Evolutionary conservation across 2,113 vertebrate species (phyloP).

Genomic region (Grammomys surdaster): DNA sequence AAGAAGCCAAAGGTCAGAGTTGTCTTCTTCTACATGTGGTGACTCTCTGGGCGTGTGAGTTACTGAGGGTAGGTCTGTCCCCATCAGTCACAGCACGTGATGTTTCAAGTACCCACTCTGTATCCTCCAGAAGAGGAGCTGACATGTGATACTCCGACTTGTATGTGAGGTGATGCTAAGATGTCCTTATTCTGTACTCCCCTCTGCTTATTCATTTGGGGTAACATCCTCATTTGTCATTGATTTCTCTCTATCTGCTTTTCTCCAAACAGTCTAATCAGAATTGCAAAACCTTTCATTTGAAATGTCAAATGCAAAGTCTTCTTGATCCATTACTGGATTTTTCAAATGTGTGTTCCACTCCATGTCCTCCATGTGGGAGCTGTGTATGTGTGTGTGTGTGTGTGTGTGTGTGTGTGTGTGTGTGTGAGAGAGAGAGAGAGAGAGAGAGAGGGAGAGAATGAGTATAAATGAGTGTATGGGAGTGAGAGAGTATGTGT

Average conservation of each 20-base stretch:
- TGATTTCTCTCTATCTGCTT: neutral
- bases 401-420: neutral
- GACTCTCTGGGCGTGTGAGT: neutral
- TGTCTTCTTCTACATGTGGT: neutral
- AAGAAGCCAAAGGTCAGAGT: neutral
- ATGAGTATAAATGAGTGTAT: neutral
- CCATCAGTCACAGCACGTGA: neutral
- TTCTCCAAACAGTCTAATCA: conserved; percentile 8
- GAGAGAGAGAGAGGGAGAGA: no score
- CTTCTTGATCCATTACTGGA: neutral
- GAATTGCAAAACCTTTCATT: conserved; percentile 2
- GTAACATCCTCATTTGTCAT: neutral
- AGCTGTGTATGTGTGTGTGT: neutral
- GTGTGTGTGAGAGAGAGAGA: neutral
- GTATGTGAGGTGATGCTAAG: neutral
- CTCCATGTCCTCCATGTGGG: neutral
- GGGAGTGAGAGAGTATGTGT: neutral
- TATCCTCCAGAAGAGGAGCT: conserved; percentile 9
- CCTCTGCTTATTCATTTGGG: neutral
- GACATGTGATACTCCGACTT: neutral
- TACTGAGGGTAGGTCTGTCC: neutral
- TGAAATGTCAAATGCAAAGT: neutral
- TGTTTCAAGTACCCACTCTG: neutral
- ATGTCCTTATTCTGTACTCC: neutral
- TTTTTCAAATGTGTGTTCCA: neutral